Evolutionary conservation across 2,797 vertebrate genomes (phyloP), one percentile per base, ranked within the genome.

Genomic region (Atherinosoma microstoma): DNA sequence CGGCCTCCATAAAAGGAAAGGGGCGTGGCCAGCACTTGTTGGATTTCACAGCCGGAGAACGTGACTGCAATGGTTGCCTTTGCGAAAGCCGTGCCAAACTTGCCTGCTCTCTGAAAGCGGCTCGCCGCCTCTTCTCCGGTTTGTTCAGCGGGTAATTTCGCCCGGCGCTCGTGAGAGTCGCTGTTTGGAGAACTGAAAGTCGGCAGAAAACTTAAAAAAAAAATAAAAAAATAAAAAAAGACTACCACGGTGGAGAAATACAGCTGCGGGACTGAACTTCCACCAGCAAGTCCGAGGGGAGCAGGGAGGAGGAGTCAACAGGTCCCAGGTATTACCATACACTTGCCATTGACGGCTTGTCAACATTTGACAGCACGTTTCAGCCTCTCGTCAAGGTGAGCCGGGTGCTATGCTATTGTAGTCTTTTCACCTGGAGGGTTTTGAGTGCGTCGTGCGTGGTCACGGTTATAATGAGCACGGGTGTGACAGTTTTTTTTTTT

Each of bases 221-320:
- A 27, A n/a, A n/a, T n/a, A n/a, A 27, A 27, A 27, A 27, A 27
- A 27, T 2, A 27, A 34, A 34, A 53, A 56, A 78, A 80, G 79
- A 83, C 73, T 56, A 56, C 11, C 75, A 49, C 64, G 53, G 82
- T 76, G 78, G 78, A 86, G 75, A 82, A 75, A 83, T 74, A 78
- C 82, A 86, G 84, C 82, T 75, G 83, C 78, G 76, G 78, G 87
- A 76, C 69, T 64, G 56, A 91, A 93, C 87, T 91, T 91, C 86
- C 70, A 80, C 58, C 63, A 69, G 76, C 79, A 64, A 27, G 83
- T 74, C 68, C 20, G 82, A 82, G 76, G 79, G 79, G 67, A 69
- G 73, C 78, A 71, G 0, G 85, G 82, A 92, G 94, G 94, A 92
- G 94, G 94, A 95, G 94, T 90, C 94, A 95, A 94, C 94, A 95